phyloP scores from a whole-genome alignment of 2,888 invertebrate species.

The Lasiommata megera region DNA sequence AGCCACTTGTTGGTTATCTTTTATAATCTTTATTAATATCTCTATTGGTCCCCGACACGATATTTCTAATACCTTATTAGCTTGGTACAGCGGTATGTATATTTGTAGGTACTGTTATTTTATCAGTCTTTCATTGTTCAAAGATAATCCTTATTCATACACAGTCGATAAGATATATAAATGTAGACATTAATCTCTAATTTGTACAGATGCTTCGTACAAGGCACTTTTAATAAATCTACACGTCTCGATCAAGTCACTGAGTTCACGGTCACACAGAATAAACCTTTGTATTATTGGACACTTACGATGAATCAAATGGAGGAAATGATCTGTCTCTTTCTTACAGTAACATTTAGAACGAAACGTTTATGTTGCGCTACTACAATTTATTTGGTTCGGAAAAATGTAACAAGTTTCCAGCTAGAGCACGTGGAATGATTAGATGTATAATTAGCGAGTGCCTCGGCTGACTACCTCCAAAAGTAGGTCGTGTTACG shows the following conservation, averaged over 20 bases:
- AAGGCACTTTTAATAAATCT: slow-evolving; percentile 1
- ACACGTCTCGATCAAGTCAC: background rate
- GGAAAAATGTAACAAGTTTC: background rate
- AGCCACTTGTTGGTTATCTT: slow-evolving; percentile 21
- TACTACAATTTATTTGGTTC: background rate
- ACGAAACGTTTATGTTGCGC: background rate
- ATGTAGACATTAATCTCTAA: slow-evolving; percentile 1
- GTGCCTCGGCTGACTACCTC: background rate
- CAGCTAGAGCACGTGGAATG: background rate
- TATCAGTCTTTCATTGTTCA: slow-evolving; percentile 24
- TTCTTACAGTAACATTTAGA: background rate
- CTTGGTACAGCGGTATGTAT: slow-evolving; percentile 1
- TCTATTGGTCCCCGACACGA: slow-evolving; percentile 20
- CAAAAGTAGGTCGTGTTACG: background rate
- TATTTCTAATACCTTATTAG: slow-evolving; percentile 13
- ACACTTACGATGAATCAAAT: background rate
- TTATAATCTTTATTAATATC: slow-evolving; percentile 14
- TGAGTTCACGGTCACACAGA: background rate
- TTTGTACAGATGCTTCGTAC: background rate
- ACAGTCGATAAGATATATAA: background rate
- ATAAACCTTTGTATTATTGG: background rate
- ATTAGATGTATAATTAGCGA: slow-evolving; percentile 1
- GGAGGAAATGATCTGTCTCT: background rate
- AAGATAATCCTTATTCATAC: background rate
- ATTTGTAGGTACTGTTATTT: background rate